These are phyloP conservation scores for Agapostemon virescens DNA, from an alignment of 2,888 invertebrate species.

Conservation along the genomic window DNA sequence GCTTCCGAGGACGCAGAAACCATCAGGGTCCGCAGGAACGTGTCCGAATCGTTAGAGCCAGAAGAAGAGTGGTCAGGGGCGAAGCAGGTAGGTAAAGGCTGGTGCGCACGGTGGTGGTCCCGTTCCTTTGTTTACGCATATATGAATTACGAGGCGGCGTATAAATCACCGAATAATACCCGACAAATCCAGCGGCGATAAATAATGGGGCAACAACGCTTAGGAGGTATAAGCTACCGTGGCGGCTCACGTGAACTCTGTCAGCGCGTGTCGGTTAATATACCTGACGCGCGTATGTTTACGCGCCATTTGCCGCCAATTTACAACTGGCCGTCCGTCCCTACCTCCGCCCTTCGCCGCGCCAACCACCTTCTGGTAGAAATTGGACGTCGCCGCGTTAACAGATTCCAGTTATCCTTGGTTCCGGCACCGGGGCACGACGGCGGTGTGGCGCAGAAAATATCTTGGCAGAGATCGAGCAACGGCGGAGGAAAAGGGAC, in stretches of 20 bases:
- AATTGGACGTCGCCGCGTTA: conserved; percentile 62
- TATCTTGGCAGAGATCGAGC: conserved; percentile 39
- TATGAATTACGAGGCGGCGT: conserved; percentile 51
- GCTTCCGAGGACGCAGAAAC: background rate
- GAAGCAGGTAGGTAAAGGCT: conserved; percentile 19
- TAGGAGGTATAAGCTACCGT: conserved; percentile 48
- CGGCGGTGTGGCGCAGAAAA: conserved; percentile 33
- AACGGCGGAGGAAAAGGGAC: conserved; percentile 38
- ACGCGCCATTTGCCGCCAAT: conserved; percentile 61
- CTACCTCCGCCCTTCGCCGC: background rate
- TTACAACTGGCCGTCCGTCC: conserved; percentile 52
- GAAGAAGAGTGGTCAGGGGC: conserved; percentile 12
- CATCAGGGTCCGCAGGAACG: background rate
- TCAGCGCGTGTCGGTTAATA: conserved; percentile 58
- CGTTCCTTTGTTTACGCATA: conserved; percentile 55
- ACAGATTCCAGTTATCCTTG: conserved; percentile 62
- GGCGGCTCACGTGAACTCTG: conserved; percentile 49
- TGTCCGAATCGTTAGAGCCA: conserved; percentile 28
- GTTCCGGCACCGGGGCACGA: conserved; percentile 30
- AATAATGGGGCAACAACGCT: conserved; percentile 47
- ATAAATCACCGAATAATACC: conserved; percentile 58
- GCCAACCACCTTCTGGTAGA: conserved; percentile 6
- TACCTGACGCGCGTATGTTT: conserved; percentile 53
- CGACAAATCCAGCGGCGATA: conserved; percentile 58
- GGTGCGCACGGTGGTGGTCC: conserved; percentile 13